These are phyloP conservation scores for Cercopithecus petaurista DNA, from an alignment of 2,797 vertebrate species.

Conservation along the genomic window DNA sequence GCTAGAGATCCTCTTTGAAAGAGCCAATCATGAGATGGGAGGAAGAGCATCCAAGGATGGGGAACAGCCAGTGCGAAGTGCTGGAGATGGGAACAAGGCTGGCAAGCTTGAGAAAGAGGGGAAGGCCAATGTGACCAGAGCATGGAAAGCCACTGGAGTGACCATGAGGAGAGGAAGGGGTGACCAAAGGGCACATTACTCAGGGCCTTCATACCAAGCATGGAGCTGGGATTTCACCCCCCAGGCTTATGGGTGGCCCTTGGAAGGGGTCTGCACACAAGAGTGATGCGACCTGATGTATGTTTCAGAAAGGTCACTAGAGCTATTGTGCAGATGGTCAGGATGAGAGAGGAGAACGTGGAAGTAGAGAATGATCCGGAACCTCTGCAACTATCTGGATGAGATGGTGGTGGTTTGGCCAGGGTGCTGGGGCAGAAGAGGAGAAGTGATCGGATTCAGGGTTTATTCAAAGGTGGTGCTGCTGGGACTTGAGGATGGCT, in stretches of 20 bases:
- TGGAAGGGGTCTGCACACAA: too few relatives aligned
- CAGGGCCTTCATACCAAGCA: too few relatives aligned
- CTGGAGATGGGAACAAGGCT: neutral
- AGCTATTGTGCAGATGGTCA: neutral
- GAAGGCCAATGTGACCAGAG: neutral
- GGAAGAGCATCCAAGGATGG: neutral
- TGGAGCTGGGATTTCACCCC: neutral
- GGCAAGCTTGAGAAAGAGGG: neutral
- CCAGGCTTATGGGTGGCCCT: neutral
- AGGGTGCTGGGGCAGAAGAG: neutral
- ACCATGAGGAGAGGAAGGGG: neutral
- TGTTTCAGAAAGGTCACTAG: neutral
- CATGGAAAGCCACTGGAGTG: neutral
- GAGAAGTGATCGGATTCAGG: neutral
- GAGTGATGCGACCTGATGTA: neutral
- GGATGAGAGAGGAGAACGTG: rapidly evolving
- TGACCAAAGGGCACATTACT: neutral
- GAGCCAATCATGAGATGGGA: neutral
- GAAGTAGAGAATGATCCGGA: neutral
- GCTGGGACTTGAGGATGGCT: neutral
- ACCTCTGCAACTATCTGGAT: neutral
- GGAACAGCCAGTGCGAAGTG: neutral
- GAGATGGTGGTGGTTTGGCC: neutral
- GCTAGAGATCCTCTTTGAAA: neutral
- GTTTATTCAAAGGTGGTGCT: neutral